phyloP scores from a whole-genome alignment of 2,113 vertebrate genomes.

The Callipepla squamata region DNA sequence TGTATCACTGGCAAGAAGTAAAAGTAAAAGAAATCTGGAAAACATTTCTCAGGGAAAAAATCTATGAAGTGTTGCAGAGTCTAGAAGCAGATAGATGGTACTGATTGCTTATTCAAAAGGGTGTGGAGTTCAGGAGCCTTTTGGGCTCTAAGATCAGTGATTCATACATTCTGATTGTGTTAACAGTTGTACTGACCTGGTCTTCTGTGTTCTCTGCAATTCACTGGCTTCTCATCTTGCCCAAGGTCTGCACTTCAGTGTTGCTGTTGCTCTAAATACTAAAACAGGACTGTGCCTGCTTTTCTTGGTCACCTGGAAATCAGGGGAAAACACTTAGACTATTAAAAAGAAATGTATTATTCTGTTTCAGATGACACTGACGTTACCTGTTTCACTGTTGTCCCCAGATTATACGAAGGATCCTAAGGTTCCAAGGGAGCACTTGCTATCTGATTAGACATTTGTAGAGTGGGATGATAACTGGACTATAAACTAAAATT shows the following conservation, averaged over 20 bases:
- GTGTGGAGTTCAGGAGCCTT: not conserved
- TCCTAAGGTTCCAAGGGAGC: not conserved
- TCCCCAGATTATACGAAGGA: not conserved
- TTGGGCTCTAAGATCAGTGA: not conserved
- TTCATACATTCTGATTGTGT: not conserved
- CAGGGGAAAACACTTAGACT: not conserved
- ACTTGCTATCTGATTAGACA: not conserved
- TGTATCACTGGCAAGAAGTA: conserved; percentile 41
- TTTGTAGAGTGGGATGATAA: not conserved
- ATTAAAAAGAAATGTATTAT: not conserved
- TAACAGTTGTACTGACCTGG: not conserved
- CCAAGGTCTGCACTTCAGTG: not conserved
- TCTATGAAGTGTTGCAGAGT: not conserved
- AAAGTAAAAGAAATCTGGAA: conserved; percentile 57
- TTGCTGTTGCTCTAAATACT: not conserved
- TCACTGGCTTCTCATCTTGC: not conserved
- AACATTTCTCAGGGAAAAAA: conserved; percentile 12
- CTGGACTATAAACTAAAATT: conserved; percentile 25
- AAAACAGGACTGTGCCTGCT: not conserved
- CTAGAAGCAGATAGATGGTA: not conserved
- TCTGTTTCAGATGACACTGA: not conserved
- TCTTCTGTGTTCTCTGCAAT: not conserved
- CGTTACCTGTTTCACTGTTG: not conserved
- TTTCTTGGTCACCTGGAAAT: not conserved
- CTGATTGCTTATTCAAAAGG: not conserved